Base-by-base conservation (phyloP, 2,797 vertebrate species). In the Limnodromus scolopaceus region DNA sequence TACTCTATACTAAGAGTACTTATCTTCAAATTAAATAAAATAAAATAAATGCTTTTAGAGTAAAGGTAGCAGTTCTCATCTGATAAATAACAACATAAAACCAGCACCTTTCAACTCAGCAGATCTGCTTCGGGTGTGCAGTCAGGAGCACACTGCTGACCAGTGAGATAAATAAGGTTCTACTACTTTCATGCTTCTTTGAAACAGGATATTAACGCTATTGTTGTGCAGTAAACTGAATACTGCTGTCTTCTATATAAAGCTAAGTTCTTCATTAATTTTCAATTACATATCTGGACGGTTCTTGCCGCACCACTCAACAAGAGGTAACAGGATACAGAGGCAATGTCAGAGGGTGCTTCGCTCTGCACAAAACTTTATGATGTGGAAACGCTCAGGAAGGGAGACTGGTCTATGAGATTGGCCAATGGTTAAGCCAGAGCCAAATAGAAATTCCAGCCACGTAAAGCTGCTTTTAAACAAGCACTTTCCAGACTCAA, bases 61-160 rank as follows among this genome's bases (percentile, higher is more conserved):
- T 65, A 32, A 76, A 92, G 55, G 38, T 64, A 82, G 83, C 46
- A 80, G 63, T 53, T 90, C 43, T 58, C 18, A 7, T 70, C 41
- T 79, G 51, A 77, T 84, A 88, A 96, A 76, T 3, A 76, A 65
- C 54, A 72, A 17, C 64, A 87, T 93, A 92, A 95, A 96, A 72
- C 1, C 0, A 0, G 72, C 43, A 84, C 43, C 66, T 82, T 36
- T 65, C 75, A 75, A 84, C 54, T 93, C 96, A 93, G 94, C 91
- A 93, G 84, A 83, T 69, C 84, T 90, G 85, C 51, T 78, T 71
- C 66, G 8, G 5, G 39, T 89, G 92, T 58, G 90, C 70, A 84
- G 76, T 82, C 66, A 90, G 84, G 74, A 95, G 93, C 16, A 38
- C 83, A 74, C 71, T 80, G 87, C 92, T 89, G 93, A 86, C 74